Evolutionary conservation across 1,140 invertebrate species (phyloP).

Genomic region (Trichoplusia ni): DNA sequence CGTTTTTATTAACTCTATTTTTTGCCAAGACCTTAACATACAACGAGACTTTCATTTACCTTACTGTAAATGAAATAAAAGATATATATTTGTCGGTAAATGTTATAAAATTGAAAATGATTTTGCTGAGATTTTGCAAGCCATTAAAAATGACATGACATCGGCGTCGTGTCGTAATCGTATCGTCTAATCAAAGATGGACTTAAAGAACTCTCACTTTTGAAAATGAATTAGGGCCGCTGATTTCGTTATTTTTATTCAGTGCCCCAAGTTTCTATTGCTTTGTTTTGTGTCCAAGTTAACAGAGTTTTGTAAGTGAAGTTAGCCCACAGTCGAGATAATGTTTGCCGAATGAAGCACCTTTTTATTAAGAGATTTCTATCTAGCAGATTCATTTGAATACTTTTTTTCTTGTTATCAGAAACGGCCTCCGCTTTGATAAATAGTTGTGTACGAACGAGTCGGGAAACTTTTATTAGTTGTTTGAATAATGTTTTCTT

Average conservation of each 20-base stretch:
- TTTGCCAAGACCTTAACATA: no score
- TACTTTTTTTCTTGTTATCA: slow-evolving; percentile 66
- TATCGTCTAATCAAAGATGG: slow-evolving; percentile 38
- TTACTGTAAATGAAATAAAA: no score
- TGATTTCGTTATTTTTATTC: slow-evolving; percentile 73
- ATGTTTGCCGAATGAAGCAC: slow-evolving; percentile 56
- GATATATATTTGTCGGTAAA: no score
- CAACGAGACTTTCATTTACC: no score
- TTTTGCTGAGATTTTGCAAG: no score
- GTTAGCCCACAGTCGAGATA: slow-evolving; percentile 47
- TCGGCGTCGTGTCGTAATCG: slow-evolving; percentile 34
- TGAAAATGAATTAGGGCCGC: slow-evolving; percentile 61
- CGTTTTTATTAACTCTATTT: neutral
- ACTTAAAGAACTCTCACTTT: slow-evolving; percentile 49
- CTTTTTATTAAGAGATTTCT: slow-evolving; percentile 62
- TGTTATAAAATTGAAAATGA: no score
- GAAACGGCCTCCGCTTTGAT: slow-evolving; percentile 17
- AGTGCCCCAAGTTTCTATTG: slow-evolving; percentile 70
- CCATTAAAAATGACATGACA: no score
- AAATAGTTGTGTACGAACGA: slow-evolving; percentile 1
- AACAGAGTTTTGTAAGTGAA: slow-evolving; percentile 36
- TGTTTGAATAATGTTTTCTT: slow-evolving; percentile 11
- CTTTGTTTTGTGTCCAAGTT: slow-evolving; percentile 61
- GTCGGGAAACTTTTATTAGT: slow-evolving; percentile 24
- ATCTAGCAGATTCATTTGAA: slow-evolving; percentile 71